Evolutionary conservation across 2,797 vertebrate genomes (phyloP).

Genomic region (Euthynnus affinis): DNA sequence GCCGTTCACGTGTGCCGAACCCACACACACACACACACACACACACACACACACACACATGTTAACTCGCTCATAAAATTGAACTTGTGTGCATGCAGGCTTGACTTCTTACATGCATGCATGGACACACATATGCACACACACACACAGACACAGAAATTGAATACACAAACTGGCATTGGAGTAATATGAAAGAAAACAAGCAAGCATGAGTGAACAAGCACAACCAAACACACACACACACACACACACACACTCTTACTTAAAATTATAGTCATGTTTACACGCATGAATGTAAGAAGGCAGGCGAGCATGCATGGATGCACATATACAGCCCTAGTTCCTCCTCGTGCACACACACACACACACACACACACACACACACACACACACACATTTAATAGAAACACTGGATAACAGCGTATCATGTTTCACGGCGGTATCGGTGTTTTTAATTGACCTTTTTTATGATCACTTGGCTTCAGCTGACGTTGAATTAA

Average conservation of each 20-base stretch:
- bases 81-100: constrained; percentile 31
- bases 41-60: constrained; percentile 8
- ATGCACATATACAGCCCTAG: constrained; percentile 35
- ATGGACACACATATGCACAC: no score
- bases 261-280: constrained; percentile 26
- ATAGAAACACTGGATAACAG: not conserved
- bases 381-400: constrained; percentile 19
- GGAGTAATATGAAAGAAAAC: constrained; percentile 48
- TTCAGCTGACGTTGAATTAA: constrained; percentile 29
- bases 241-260: constrained; percentile 25
- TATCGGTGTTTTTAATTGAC: constrained; percentile 50
- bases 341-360: not conserved
- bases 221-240: constrained; percentile 13
- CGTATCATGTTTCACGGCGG: no score
- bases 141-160: constrained; percentile 7
- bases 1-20: not conserved
- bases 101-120: constrained; percentile 15
- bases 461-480: constrained; percentile 11
- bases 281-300: constrained; percentile 56
- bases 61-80: constrained; percentile 47
- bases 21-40: constrained; percentile 19
- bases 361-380: constrained; percentile 27
- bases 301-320: constrained; percentile 30
- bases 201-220: constrained; percentile 47
- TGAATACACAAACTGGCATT: constrained; percentile 32